Percentiles rank a stretch among this genome's conserved stretches.
Evolutionary conservation across 2,113 vertebrate genomes (phyloP).

Genomic region (Osmerus mordax): DNA sequence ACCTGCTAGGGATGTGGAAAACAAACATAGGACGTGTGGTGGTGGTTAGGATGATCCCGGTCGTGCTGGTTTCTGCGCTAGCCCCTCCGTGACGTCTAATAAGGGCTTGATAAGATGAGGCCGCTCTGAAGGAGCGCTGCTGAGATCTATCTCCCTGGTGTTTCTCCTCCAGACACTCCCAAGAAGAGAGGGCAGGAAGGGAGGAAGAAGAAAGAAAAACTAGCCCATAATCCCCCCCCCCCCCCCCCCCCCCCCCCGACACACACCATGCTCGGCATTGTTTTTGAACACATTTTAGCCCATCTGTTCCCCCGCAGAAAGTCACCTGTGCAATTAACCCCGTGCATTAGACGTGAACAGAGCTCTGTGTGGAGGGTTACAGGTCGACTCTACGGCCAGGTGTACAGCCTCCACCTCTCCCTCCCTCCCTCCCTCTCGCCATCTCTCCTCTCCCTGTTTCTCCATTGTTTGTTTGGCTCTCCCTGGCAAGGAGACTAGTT

Average conservation of each 20-base stretch:
- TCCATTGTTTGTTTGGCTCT: slow-evolving; percentile 7
- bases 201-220: slow-evolving; percentile 18
- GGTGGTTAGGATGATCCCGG: neutral
- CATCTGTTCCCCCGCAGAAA: slow-evolving; percentile 69
- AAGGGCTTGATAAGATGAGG: slow-evolving; percentile 61
- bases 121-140: slow-evolving; percentile 35
- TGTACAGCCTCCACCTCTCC: slow-evolving; percentile 51
- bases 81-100: slow-evolving; percentile 63
- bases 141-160: slow-evolving; percentile 39
- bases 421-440: neutral
- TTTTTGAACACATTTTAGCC: slow-evolving; percentile 71
- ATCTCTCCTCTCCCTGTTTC: neutral
- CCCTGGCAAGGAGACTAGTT: slow-evolving; percentile 42
- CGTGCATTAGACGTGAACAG: slow-evolving; percentile 65
- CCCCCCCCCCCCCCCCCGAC: slow-evolving; percentile 9
- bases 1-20: no score
- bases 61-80: slow-evolving; percentile 34
- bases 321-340: slow-evolving; percentile 76
- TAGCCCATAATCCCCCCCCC: slow-evolving; percentile 6
- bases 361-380: slow-evolving; percentile 49
- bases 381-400: slow-evolving; percentile 57
- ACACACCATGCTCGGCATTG: slow-evolving; percentile 35
- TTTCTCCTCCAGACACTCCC: slow-evolving; percentile 15
- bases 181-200: slow-evolving; percentile 18
- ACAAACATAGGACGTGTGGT: no score